Conservation (phyloP, 2,797 vertebrate species). For the Leptoclinus maculatus region DNA sequence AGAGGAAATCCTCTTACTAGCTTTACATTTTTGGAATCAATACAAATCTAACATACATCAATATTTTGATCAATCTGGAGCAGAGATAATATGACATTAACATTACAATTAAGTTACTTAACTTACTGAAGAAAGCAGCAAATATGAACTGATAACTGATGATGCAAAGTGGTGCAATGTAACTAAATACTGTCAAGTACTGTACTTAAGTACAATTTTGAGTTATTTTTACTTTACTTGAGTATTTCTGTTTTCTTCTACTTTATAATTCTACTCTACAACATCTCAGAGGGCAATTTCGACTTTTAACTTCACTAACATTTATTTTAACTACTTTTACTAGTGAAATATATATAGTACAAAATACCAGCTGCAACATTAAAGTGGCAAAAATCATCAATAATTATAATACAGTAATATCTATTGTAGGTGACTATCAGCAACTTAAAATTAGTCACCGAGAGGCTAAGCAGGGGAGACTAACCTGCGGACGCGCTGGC, state of each 20-base stretch:
- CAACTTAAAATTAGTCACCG: too few species aligned
- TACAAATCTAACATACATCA: not conserved
- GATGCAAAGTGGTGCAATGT: not conserved
- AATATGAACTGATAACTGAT: slow-evolving; percentile 4
- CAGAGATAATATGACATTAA: not conserved
- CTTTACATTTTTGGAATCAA: not conserved
- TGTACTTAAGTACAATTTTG: not conserved
- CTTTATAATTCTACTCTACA: not conserved
- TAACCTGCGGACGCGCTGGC: too few species aligned
- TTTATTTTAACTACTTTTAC: not conserved
- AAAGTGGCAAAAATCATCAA: not conserved
- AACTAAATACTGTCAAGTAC: not conserved
- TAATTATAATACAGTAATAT: not conserved
- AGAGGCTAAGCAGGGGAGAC: too few species aligned
- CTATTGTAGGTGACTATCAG: too few species aligned
- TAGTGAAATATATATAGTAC: not conserved
- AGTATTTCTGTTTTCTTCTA: not conserved
- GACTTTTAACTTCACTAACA: not conserved
- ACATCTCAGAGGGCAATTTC: not conserved
- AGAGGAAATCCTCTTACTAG: not conserved
- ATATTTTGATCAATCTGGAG: not conserved
- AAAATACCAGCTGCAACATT: not conserved
- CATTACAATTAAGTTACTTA: not conserved
- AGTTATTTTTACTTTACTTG: not conserved
- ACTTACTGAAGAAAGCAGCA: not conserved